Evolutionary conservation across 2,888 invertebrate species (phyloP), one percentile per base, ranked within the genome.

Genomic region (Lydus trimaculatus): DNA sequence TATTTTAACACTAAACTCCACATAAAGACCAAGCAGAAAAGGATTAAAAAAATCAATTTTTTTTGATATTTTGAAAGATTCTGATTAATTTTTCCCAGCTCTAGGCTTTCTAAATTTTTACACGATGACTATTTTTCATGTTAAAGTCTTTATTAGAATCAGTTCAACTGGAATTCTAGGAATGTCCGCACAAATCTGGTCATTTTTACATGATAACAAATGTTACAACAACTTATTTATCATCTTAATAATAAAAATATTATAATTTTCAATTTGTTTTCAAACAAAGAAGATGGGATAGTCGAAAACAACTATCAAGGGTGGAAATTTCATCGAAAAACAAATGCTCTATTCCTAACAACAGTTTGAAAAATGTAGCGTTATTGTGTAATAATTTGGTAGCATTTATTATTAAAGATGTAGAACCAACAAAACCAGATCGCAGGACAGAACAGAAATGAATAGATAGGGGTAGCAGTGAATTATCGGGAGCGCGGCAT

Each of bases 401-500:
- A 71, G 76, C 80, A 83, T 82, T 81, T 82, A 82, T 81, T 82
- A 82, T 83, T 82, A 81, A 81, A 80, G 82, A 81, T 80, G 81
- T 77, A 75, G 72, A 73, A 72, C 72, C 76, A 77, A 74, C 76
- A 75, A 75, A 76, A 74, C 73, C 76, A 73, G 76, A 69, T 20
- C 67, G 71, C 71, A 61, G 66, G 59, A 31, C 64, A 62, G 70
- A 67, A 64, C 66, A 76, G 78, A 79, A 83, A 82, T 84, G 83
- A 83, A 84, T 84, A 83, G 84, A 84, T 83, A 83, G 84, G 83
- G 83, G 82, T 81, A 81, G 78, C 81, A 84, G 83, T 83, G 84
- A 84, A 82, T 84, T 84, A 84, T 83, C 80, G 80, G 82, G 81
- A 79, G 79, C 80, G 80, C 79, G 83, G 85, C 88, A 85, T 87